Conservation (phyloP, 2,797 vertebrate genomes). For the Acanthurus lineatus region DNA sequence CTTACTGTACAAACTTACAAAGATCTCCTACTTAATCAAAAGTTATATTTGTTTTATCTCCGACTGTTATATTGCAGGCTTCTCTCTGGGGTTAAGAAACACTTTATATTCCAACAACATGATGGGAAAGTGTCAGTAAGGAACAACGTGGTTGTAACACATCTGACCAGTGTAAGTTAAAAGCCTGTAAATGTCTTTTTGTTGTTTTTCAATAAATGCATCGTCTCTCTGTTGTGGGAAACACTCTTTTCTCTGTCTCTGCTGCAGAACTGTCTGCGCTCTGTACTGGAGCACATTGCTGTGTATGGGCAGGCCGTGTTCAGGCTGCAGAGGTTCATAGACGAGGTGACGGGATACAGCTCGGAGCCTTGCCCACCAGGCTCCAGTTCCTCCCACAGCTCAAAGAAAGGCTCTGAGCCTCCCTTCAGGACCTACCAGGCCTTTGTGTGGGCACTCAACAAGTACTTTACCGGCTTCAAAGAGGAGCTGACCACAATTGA, state of each 20-base stretch:
- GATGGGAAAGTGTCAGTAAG: constrained; percentile 95
- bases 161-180: constrained; percentile 94
- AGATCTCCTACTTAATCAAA: not conserved
- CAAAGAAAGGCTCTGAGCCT: constrained; percentile 90
- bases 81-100: constrained; percentile 95
- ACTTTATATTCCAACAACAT: constrained; percentile 95
- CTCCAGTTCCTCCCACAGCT: constrained; percentile 71
- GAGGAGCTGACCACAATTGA: constrained; percentile 94
- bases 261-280: constrained; percentile 91
- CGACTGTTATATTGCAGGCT: constrained; percentile 85
- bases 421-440: constrained; percentile 98
- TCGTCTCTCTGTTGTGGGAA: not conserved
- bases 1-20: constrained; percentile 16
- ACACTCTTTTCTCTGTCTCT: not conserved
- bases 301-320: constrained; percentile 96
- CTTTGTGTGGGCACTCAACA: constrained; percentile 98
- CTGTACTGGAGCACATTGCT: constrained; percentile 94
- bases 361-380: constrained; percentile 85
- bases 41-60: no score
- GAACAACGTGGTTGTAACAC: constrained; percentile 94
- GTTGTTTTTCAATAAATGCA: not conserved
- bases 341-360: constrained; percentile 94
- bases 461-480: constrained; percentile 95
- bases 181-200: not conserved
- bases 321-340: constrained; percentile 94